Evolutionary conservation across 2,888 invertebrate genomes (phyloP).

Genomic region (Cataglyphis rosenhaueri): DNA sequence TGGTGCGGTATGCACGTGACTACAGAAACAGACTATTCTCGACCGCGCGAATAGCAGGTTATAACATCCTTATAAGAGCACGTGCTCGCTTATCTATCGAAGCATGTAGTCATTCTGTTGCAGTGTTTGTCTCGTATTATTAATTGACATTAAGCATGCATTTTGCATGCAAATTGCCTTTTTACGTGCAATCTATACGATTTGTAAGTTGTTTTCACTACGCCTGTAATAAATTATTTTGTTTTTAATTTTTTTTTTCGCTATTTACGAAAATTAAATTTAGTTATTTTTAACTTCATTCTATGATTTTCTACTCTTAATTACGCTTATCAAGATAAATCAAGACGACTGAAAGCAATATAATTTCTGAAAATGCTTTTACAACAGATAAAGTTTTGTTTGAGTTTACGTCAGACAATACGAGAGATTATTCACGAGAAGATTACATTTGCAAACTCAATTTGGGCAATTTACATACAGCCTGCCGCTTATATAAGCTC

Average conservation of each 20-base stretch:
- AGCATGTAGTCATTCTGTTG: conserved; percentile 3
- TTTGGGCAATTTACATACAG: conserved; percentile 17
- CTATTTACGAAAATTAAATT: not conserved
- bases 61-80: conserved; percentile 26
- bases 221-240: not conserved
- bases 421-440: conserved; percentile 16
- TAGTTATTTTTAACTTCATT: not conserved
- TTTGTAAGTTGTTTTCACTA: not conserved
- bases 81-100: conserved; percentile 41
- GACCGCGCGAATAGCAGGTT: not conserved
- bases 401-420: conserved; percentile 18
- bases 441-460: conserved; percentile 26
- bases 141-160: conserved; percentile 12
- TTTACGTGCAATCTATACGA: not conserved
- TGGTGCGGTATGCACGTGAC: conserved; percentile 19
- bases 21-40: conserved; percentile 31
- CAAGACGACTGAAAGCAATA: not conserved
- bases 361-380: conserved; percentile 16
- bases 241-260: not conserved
- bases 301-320: not conserved
- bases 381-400: conserved; percentile 9
- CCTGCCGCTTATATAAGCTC: not conserved
- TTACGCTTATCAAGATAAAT: not conserved
- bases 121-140: not conserved
- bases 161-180: conserved; percentile 39